Percentiles rank a stretch among this genome's conserved stretches.
Evolutionary conservation across 2,797 vertebrate genomes (phyloP).

Genomic region (Pantherophis alleghaniensis): DNA sequence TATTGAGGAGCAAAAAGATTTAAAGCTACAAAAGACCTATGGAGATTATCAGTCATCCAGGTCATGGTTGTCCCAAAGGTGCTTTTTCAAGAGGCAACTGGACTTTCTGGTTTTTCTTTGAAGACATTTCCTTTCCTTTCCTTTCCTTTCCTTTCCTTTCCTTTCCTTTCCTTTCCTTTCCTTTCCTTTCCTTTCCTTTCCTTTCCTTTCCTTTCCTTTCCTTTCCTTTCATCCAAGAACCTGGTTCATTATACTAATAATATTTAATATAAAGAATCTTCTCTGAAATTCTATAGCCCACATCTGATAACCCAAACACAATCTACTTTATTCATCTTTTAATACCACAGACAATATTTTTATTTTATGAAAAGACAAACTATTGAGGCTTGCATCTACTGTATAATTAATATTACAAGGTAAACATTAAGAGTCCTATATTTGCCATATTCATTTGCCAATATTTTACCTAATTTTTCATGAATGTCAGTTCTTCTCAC

Average conservation of each 20-base stretch:
- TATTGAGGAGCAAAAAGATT: not conserved
- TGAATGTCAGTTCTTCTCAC: not conserved
- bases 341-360: not conserved
- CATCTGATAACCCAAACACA: not conserved
- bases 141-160: too few species aligned
- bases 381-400: not conserved
- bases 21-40: not conserved
- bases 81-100: too few species aligned
- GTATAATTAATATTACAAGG: not conserved
- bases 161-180: too few species aligned
- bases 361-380: constrained; percentile 6
- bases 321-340: not conserved
- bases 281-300: not conserved
- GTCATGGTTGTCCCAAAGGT: too few species aligned
- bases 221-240: not conserved
- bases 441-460: constrained; percentile 17
- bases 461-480: not conserved
- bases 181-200: too few species aligned
- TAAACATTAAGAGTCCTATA: not conserved
- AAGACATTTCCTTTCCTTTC: too few species aligned
- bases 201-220: too few species aligned
- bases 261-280: not conserved
- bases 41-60: too few species aligned
- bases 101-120: too few species aligned
- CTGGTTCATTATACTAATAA: not conserved